Base-by-base conservation (phyloP, 2,888 invertebrate genomes). In the Leptinotarsa peninsularis region DNA sequence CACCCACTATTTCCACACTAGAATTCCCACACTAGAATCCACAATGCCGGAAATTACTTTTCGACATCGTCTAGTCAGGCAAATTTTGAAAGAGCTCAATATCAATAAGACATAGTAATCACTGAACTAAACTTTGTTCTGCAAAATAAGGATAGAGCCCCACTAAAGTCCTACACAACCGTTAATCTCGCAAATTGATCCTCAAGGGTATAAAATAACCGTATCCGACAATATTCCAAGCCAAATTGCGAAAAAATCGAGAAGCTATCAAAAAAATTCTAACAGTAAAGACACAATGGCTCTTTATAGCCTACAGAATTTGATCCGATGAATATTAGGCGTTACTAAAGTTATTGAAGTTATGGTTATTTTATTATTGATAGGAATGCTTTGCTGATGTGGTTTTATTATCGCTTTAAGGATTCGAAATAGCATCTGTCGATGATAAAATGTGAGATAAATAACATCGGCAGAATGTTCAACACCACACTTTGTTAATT, bases 201-300 rank as follows among this genome's bases (percentile, higher is more conserved):
- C 56, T 56, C 69, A 52, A 68, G 52, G 68, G 68, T 68, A 49
- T 17, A 52, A 52, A 17, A 69, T 69, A 69, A 69, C 69, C 27
- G 56, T 43, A 69, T 43, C 69, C 18, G 69, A 43, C 7, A 43
- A 56, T 43, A 43, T 56, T 56, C n/a, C 43, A 18, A 43, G 33
- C 33, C 13, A 56, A 43, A 58, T 43, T 60, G 56, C 17, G 18
- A 70, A 23, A 43, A 56, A 58, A 23, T 21, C 56, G 49, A 58
- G 18, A 33, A 14, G 33, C 52, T 21, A 49, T 70, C 58, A 23
- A 56, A 70, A 58, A 70, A 70, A 49, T 43, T 5, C 17, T 27
- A 70, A 70, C 70, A 58, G 43, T 70, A 49, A 21, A 21, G 58
- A 49, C 58, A 58, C 70, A 70, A 70, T 69, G 43, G 70, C 17